phyloP scores from a whole-genome alignment of 2,113 vertebrate genomes.

The Rafetus swinhoei region DNA sequence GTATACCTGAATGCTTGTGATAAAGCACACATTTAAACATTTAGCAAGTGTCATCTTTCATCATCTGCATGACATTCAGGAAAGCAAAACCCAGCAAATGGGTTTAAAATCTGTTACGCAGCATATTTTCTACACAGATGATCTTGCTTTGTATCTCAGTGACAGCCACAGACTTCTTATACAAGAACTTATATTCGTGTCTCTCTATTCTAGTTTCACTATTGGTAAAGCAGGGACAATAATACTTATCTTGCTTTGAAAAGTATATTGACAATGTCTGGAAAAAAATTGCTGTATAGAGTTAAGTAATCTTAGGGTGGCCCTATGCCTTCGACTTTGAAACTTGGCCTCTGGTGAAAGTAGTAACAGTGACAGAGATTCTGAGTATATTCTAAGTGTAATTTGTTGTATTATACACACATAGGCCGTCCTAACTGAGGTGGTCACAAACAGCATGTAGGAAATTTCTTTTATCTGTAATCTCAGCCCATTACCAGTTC shows the following conservation, averaged over 20 bases:
- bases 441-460: not conserved
- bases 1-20: not conserved
- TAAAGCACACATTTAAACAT: not conserved
- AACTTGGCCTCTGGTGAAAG: too few relatives aligned
- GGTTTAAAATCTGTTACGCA: slow-evolving; percentile 17
- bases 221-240: not conserved
- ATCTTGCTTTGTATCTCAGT: slow-evolving; percentile 12
- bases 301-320: not conserved
- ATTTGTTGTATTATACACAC: not conserved
- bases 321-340: not conserved
- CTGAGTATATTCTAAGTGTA: not conserved
- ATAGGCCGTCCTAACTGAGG: not conserved
- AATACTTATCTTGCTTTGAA: not conserved
- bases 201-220: not conserved
- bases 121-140: slow-evolving; percentile 4
- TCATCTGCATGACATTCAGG: not conserved
- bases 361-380: not conserved
- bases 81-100: slow-evolving; percentile 34
- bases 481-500: not conserved
- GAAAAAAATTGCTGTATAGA: not conserved
- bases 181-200: not conserved
- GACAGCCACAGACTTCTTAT: not conserved
- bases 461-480: slow-evolving; percentile 5
- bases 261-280: not conserved
- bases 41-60: not conserved